These are phyloP conservation scores for Esox masquinongy DNA, from an alignment of 2,797 vertebrate genomes.

Conservation along the genomic window DNA sequence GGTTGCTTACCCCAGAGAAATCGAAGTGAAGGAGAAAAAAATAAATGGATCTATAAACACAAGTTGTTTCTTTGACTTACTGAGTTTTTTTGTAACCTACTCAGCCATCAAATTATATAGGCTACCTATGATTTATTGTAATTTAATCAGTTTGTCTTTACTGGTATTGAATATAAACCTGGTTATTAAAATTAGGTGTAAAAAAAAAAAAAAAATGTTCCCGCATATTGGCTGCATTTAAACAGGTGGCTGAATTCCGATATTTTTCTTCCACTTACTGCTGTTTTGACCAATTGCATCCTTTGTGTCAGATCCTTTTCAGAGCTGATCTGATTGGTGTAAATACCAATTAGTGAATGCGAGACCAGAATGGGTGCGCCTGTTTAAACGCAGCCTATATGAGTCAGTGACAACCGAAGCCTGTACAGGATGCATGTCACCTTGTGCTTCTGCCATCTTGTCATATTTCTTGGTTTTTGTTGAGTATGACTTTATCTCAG, in stretches of 20 bases:
- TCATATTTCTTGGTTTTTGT: constrained; percentile 2
- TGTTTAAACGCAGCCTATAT: neutral
- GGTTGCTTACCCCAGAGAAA: neutral
- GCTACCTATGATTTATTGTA: too few relatives aligned
- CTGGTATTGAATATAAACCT: too few relatives aligned
- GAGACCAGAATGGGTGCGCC: neutral
- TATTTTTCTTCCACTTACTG: neutral
- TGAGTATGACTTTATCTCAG: neutral
- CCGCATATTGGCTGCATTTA: neutral
- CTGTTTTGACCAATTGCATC: neutral
- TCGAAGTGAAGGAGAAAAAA: neutral
- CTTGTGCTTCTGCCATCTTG: constrained; percentile 32
- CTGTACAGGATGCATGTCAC: neutral
- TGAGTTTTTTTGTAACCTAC: too few relatives aligned
- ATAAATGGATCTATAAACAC: too few relatives aligned
- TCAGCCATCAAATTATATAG: too few relatives aligned
- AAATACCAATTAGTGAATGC: neutral
- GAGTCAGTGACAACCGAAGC: constrained; percentile 31
- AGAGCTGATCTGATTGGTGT: neutral
- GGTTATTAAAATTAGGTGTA: too few relatives aligned
- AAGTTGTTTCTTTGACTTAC: too few relatives aligned
- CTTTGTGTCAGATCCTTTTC: neutral
- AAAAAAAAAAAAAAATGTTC: too few relatives aligned
- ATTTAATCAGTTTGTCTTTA: too few relatives aligned
- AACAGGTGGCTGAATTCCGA: neutral